A percentile compares a stretch with the other conserved stretches of the same genome.
phyloP scores from a whole-genome alignment of 2,113 vertebrate species.

The Pipa parva region DNA sequence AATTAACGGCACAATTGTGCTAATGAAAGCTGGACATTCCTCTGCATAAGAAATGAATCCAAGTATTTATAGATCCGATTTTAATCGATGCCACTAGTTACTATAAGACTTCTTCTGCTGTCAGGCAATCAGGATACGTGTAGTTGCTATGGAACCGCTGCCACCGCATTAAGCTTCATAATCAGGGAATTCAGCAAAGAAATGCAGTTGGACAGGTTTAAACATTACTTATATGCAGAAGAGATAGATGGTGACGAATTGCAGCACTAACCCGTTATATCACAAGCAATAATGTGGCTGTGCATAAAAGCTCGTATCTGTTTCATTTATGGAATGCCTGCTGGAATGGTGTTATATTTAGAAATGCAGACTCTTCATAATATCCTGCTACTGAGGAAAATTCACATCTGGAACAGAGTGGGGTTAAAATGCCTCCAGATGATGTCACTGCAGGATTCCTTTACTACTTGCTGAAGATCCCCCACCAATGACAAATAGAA shows the following conservation, averaged over 20 bases:
- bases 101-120: slow-evolving; percentile 17
- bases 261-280: background rate
- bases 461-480: background rate
- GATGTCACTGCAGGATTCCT: background rate
- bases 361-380: background rate
- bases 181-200: slow-evolving; percentile 26
- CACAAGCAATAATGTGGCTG: background rate
- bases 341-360: background rate
- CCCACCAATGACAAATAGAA: too few relatives aligned
- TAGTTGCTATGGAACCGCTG: slow-evolving; percentile 50
- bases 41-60: slow-evolving; percentile 27
- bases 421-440: background rate
- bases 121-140: slow-evolving; percentile 34
- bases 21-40: slow-evolving; percentile 36
- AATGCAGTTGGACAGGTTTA: background rate
- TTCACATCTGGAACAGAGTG: background rate
- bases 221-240: background rate
- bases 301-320: background rate
- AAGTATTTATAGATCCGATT: slow-evolving; percentile 40
- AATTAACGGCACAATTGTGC: slow-evolving; percentile 11
- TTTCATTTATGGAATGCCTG: background rate
- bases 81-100: slow-evolving; percentile 42
- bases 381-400: background rate
- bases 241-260: background rate
- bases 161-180: slow-evolving; percentile 27